These are phyloP conservation scores for Yponomeuta sedellus DNA, from an alignment of 2,888 invertebrate genomes.

Conservation along the genomic window DNA sequence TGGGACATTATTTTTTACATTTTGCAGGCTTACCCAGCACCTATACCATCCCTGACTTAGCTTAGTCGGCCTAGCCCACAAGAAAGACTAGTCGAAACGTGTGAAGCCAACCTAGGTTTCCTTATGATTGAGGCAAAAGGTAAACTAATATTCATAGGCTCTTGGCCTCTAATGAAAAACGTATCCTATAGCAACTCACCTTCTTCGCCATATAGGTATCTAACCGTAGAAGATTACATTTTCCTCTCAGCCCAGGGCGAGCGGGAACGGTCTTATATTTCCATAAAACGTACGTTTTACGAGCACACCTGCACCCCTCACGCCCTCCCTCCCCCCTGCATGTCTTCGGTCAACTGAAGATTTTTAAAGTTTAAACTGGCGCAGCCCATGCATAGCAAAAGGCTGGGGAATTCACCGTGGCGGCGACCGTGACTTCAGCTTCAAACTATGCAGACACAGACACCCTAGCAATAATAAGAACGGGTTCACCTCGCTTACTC, in stretches of 20 bases:
- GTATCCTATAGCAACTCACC: background rate
- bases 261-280: slow-evolving; percentile 67
- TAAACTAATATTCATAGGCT: too few species aligned
- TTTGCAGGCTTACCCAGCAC: too few species aligned
- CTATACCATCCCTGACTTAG: too few species aligned
- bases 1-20: too few species aligned
- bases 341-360: slow-evolving; percentile 32
- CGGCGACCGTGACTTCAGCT: background rate
- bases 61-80: too few species aligned
- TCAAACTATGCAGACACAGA: slow-evolving; percentile 34
- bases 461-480: too few species aligned
- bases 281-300: slow-evolving; percentile 50
- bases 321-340: slow-evolving; percentile 25
- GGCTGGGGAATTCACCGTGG: slow-evolving; percentile 9
- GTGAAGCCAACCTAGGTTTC: too few species aligned
- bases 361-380: slow-evolving; percentile 18
- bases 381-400: background rate
- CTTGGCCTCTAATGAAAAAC: background rate
- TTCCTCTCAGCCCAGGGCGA: slow-evolving; percentile 30
- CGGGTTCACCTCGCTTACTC: too few species aligned
- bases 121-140: too few species aligned
- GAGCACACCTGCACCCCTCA: slow-evolving; percentile 34
- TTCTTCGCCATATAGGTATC: background rate
- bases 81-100: too few species aligned
- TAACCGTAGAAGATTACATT: slow-evolving; percentile 29